Base-by-base conservation (phyloP, 2,888 invertebrate species). In the Rhodophaea formosa region DNA sequence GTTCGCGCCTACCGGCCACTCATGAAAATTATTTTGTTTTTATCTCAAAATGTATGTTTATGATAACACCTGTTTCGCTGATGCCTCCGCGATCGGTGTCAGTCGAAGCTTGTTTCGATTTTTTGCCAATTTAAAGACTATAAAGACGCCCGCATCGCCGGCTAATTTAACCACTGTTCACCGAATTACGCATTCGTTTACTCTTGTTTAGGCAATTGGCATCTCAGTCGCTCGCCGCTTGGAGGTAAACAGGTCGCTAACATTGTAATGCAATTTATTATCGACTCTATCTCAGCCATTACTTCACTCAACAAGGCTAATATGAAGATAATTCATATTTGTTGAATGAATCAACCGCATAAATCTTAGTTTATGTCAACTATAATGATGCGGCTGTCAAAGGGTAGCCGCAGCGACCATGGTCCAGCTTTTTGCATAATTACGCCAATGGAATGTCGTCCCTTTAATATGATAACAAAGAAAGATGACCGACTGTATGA, bases 11-110 rank as follows among this genome's bases (percentile, higher is more conserved):
- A 79, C 90, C 81, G 74, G 82, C 88, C 85, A 86, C 89, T 89
- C 89, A 89, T 90, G 91, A 89, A 89, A 89, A 90, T 91, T 83
- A 89, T 88, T 89, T 90, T 88, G 89, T 90, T 90, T 90, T 91
- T 91, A 88, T 90, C 80, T 72, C 85, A 88, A 89, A 90, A 89
- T 87, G 89, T 91, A 90, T 90, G 91, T 91, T 91, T 91, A 90
- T 90, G 89, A 91, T 91, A 91, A 91, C 91, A 91, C 90, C 90
- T 91, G 91, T 90, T 91, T 89, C 88, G 83, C 77, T 84, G 88
- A 89, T 90, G 88, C 89, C 88, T 88, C 88, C 83, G 75, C 86
- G 88, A 88, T 89, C 89, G 86, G 88, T 91, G 91, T 91, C 91
- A 87, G 78, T 79, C 81, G 81, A 76, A 74, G 75, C 84, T 85